phyloP scores from a whole-genome alignment of 2,888 invertebrate genomes.

The Mellilla xanthometata region DNA sequence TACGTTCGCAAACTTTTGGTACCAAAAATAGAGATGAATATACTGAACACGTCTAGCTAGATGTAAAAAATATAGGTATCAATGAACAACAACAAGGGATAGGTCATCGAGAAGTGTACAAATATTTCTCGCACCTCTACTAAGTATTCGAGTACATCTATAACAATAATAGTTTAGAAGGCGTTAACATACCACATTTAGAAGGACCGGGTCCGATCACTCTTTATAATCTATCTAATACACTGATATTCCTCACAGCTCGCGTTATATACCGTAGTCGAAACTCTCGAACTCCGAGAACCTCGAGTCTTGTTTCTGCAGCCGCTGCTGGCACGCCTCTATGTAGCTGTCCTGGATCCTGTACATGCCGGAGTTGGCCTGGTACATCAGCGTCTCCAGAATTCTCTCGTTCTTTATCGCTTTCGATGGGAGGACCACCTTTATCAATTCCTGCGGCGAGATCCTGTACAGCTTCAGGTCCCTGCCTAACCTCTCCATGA shows the following conservation, averaged over 20 bases:
- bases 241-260: constrained; percentile 79
- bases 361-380: constrained; percentile 96
- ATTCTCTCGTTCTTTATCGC: constrained; percentile 96
- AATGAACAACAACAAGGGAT: constrained; percentile 80
- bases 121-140: constrained; percentile 77
- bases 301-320: constrained; percentile 94
- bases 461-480: constrained; percentile 95
- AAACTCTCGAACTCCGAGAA: constrained; percentile 92
- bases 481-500: constrained; percentile 94
- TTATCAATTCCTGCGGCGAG: constrained; percentile 95
- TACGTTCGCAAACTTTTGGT: constrained; percentile 56
- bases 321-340: constrained; percentile 92
- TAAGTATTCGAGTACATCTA: constrained; percentile 68
- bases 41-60: constrained; percentile 78
- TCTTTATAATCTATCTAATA: constrained; percentile 75
- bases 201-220: constrained; percentile 68
- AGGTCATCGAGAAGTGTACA: constrained; percentile 79
- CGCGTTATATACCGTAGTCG: constrained; percentile 86
- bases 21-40: constrained; percentile 80
- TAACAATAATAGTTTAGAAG: constrained; percentile 82
- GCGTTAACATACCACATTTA: constrained; percentile 74
- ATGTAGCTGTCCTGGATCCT: constrained; percentile 94
- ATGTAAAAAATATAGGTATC: constrained; percentile 81
- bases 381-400: constrained; percentile 95
- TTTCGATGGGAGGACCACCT: constrained; percentile 95